phyloP scores from a whole-genome alignment of 2,797 vertebrate genomes.

The Euphonia xanthogaster region DNA sequence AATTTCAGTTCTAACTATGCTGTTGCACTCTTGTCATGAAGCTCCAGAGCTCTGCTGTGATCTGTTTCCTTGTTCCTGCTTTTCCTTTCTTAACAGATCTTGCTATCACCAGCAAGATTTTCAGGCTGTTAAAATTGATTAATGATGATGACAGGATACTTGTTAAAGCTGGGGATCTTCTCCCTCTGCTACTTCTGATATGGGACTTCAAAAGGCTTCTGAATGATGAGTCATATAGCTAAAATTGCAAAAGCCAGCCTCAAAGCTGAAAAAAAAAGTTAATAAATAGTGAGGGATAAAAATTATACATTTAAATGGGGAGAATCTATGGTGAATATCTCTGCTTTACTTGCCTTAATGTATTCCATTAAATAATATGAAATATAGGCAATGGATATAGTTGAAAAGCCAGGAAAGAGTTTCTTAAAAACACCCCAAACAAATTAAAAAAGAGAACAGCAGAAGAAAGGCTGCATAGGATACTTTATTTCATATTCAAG shows the following conservation, averaged over 20 bases:
- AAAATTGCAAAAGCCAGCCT: not conserved
- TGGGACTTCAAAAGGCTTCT: conserved; percentile 6
- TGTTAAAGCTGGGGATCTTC: not conserved
- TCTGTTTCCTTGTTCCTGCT: not conserved
- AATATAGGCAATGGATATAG: not conserved
- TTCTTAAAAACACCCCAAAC: not conserved
- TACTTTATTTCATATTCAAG: not conserved
- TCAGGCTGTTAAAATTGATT: not conserved
- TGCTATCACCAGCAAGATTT: not conserved
- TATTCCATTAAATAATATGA: not conserved
- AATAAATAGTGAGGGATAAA: not conserved
- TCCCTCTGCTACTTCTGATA: not conserved
- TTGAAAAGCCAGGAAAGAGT: not conserved
- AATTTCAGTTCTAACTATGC: not conserved
- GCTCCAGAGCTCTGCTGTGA: not conserved
- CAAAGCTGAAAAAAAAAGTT: not conserved
- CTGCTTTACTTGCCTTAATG: not conserved
- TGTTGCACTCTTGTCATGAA: not conserved
- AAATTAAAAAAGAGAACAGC: not conserved
- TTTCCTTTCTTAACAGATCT: not conserved
- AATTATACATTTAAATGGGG: not conserved
- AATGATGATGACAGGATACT: not conserved
- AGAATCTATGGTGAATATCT: not conserved
- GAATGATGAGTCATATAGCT: not conserved
- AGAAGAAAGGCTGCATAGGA: not conserved